Base-by-base conservation (phyloP, 2,888 invertebrate species). In the Sminthurinus aureus region DNA sequence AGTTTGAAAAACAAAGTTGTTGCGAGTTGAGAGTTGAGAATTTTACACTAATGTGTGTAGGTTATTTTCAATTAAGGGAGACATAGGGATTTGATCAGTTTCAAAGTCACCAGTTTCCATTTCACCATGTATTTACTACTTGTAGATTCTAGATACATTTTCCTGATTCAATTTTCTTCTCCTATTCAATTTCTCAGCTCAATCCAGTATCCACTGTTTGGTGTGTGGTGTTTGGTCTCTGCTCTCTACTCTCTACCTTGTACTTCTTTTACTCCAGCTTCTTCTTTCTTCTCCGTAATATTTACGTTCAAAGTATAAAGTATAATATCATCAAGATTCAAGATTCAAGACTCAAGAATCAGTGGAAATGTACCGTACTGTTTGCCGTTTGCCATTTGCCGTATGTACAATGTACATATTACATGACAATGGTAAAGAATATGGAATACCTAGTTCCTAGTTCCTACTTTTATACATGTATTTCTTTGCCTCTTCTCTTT, bases 81-180 rank as follows among this genome's bases (percentile, higher is more conserved):
- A 85, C 82, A 85, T 78, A 81, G 84, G 86, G 81, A 84, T 81
- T 85, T 82, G 83, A 78, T 85, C 69, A 83, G 86, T 85, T 84
- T 86, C 86, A 85, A 83, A 85, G 85, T 85, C 85, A 85, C 83
- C 84, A 85, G 84, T 86, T 86, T 85, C 38, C 38, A 38, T 38
- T 6, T 6, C 38, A 38, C n/a, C n/a, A 6, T 38, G 1, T 38
- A 38, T 6, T 4, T 38, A 38, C 38, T 38, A 38, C 38, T 38
- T 38, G 3, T 38, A 38, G 6, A 6, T 38, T 38, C 3, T 38
- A 38, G 38, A 38, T 38, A 38, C 38, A 85, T 85, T 84, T 85
- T 86, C 85, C 85, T 86, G 85, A 86, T 86, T 86, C 85, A 85
- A 85, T 86, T 86, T 86, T 84, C 85, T 81, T 85, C 79, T n/a